A percentile compares a stretch with the other conserved stretches of the same genome.
Conservation (phyloP, 2,113 vertebrate species). For the Phalacrocorax aristotelis region DNA sequence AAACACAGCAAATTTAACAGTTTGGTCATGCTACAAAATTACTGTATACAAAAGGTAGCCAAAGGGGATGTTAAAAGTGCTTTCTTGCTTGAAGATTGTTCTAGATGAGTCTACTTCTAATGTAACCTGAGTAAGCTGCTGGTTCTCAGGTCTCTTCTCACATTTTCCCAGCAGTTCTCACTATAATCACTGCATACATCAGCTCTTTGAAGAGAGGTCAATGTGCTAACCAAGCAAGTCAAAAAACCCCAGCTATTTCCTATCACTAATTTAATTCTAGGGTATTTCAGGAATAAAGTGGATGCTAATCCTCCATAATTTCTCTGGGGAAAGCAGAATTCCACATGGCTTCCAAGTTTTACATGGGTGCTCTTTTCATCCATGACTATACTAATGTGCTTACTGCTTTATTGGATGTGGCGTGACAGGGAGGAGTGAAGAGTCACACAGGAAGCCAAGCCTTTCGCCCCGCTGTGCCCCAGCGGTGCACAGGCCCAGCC, state of each 20-base stretch:
- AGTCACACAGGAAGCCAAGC: neutral
- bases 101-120: constrained; percentile 34
- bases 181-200: neutral
- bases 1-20: constrained; percentile 70
- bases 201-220: constrained; percentile 22
- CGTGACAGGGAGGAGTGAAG: neutral
- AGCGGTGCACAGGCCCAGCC: neutral
- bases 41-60: constrained; percentile 70
- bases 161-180: neutral
- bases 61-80: constrained; percentile 68
- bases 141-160: neutral
- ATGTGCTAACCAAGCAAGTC: neutral
- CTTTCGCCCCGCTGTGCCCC: neutral
- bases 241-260: neutral
- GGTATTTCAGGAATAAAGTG: constrained; percentile 2
- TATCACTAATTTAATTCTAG: constrained; percentile 4
- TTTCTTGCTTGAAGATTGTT: constrained; percentile 63
- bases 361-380: constrained; percentile 27
- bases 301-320: constrained; percentile 6
- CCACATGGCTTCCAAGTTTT: constrained; percentile 38
- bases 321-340: constrained; percentile 19
- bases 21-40: constrained; percentile 76
- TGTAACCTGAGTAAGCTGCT: constrained; percentile 30
- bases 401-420: neutral
- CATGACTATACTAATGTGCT: constrained; percentile 2